Conservation (phyloP, 2,888 invertebrate species). For the Pemphredon lugubris region DNA sequence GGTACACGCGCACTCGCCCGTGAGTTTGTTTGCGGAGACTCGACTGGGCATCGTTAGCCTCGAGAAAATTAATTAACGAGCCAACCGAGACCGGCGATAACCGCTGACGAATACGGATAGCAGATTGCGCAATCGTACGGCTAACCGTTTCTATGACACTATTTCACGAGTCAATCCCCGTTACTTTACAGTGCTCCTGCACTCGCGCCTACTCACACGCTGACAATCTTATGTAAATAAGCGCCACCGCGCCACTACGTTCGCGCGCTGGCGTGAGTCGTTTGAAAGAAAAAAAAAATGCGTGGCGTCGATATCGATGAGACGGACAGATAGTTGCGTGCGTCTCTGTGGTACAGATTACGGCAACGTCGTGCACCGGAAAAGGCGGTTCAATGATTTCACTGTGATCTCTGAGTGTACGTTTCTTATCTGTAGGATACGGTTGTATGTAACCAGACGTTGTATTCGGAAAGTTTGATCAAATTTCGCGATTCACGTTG, state of each 20-base stretch:
- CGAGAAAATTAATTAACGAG: conserved; percentile 58
- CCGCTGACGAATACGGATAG: conserved; percentile 41
- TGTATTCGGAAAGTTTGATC: too few relatives aligned
- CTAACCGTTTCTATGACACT: conserved; percentile 18
- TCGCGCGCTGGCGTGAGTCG: too few relatives aligned
- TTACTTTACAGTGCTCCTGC: conserved; percentile 37
- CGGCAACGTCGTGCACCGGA: too few relatives aligned
- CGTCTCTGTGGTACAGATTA: background rate
- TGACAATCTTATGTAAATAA: background rate
- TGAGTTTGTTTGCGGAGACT: conserved; percentile 42
- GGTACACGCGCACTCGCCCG: conserved; percentile 31
- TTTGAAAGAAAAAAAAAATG: too few relatives aligned
- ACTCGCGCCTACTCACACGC: conserved; percentile 7
- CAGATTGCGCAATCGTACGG: conserved; percentile 48
- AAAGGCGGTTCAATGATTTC: background rate
- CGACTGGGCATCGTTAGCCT: conserved; percentile 45
- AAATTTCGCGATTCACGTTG: too few relatives aligned
- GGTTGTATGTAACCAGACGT: too few relatives aligned
- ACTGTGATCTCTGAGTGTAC: too few relatives aligned
- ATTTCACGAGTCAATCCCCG: conserved; percentile 19
- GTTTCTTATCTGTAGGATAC: too few relatives aligned
- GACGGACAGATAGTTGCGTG: background rate
- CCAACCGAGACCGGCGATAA: conserved; percentile 33
- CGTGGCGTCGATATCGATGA: background rate
- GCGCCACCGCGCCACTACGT: background rate